These are phyloP conservation scores for Brachyhypopomus gauderio DNA, from an alignment of 2,113 vertebrate genomes.

Conservation along the genomic window DNA sequence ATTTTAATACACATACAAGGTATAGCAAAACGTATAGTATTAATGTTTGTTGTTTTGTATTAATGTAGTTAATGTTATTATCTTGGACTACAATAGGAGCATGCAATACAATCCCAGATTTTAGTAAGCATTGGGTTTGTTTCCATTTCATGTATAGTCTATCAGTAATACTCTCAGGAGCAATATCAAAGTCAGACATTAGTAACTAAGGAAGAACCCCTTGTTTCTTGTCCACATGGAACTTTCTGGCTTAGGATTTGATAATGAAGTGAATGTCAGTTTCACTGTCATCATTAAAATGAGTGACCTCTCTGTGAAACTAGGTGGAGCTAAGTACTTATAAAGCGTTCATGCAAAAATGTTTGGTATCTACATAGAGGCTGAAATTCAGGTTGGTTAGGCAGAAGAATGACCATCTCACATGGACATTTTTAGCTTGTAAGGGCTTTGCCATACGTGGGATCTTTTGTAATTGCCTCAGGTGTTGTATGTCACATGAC, in stretches of 20 bases:
- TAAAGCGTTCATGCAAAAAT: conserved; percentile 11
- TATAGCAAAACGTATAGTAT: no score
- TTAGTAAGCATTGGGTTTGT: not conserved
- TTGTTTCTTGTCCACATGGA: conserved; percentile 16
- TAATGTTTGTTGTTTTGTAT: no score
- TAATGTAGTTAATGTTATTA: not conserved
- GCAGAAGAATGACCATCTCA: not conserved
- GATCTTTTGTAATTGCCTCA: conserved; percentile 1
- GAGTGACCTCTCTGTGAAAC: not conserved
- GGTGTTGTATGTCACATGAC: conserved; percentile 3
- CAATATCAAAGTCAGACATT: no score
- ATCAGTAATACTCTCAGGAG: no score
- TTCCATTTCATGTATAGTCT: not conserved
- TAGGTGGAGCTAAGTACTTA: conserved; percentile 7
- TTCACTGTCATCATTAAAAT: not conserved
- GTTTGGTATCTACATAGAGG: conserved; percentile 16
- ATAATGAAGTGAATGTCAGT: not conserved
- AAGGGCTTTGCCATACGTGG: not conserved
- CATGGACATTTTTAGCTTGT: not conserved
- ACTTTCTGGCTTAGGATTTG: not conserved
- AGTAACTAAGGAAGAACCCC: not conserved
- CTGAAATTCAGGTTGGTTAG: conserved; percentile 39
- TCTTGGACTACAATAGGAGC: not conserved
- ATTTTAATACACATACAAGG: no score
- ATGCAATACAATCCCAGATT: not conserved